phyloP scores from a whole-genome alignment of 2,113 vertebrate species.

The Malurus cyaneus region DNA sequence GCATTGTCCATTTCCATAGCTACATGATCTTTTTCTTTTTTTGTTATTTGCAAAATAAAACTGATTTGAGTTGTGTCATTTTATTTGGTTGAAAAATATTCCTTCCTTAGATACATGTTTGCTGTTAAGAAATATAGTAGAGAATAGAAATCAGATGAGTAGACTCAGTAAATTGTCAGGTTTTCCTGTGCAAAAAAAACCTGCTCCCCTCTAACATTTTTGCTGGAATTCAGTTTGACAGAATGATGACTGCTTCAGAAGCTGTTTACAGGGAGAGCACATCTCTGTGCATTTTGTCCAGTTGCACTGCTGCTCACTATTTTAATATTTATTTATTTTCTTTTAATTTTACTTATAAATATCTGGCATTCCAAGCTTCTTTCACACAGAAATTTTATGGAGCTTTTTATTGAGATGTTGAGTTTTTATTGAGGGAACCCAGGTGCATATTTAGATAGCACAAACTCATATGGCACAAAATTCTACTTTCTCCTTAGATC shows the following conservation, averaged over 20 bases:
- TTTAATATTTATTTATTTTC: background rate
- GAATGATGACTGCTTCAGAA: background rate
- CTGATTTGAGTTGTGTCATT: background rate
- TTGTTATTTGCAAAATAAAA: background rate
- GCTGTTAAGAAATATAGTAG: background rate
- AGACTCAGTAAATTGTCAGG: background rate
- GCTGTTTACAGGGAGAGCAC: background rate
- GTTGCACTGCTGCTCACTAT: background rate
- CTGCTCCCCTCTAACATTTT: accelerated
- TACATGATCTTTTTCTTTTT: background rate
- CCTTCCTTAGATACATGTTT: background rate
- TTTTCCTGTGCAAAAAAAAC: background rate
- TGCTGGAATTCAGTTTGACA: background rate
- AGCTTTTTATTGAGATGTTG: background rate
- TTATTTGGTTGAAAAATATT: background rate
- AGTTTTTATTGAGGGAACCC: background rate
- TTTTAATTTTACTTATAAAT: background rate
- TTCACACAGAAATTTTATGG: background rate
- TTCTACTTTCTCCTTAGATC: background rate
- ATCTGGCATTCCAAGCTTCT: background rate
- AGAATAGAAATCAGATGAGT: background rate
- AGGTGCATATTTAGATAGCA: background rate
- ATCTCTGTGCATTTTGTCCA: background rate
- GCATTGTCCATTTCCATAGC: background rate
- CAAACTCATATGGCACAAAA: background rate